A percentile compares a stretch with the other conserved stretches of the same genome.
phyloP scores from a whole-genome alignment of 2,888 invertebrate species.

The Eristalis tenax region DNA sequence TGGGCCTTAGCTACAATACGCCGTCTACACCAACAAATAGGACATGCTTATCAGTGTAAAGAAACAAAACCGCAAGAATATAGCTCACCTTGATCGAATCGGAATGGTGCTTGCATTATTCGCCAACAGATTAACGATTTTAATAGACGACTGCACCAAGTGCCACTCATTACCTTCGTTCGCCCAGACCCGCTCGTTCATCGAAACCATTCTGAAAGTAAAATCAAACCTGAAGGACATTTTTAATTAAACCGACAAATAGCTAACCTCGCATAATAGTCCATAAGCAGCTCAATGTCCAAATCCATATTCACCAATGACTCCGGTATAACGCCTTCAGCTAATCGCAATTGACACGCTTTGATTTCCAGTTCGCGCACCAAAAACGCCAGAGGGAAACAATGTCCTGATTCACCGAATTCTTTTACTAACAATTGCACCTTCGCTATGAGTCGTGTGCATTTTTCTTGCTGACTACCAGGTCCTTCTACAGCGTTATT shows the following conservation, averaged over 20 bases:
- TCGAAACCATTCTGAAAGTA: conserved; percentile 85
- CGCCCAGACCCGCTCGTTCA: conserved; percentile 93
- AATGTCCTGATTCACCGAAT: conserved; percentile 91
- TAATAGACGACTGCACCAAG: conserved; percentile 88
- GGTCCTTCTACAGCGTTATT: conserved; percentile 79
- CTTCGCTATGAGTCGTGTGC: conserved; percentile 88
- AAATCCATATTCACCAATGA: conserved; percentile 90
- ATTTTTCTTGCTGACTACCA: conserved; percentile 83
- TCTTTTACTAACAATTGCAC: conserved; percentile 89
- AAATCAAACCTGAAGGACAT: background rate
- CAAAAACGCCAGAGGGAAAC: conserved; percentile 94
- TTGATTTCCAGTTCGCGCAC: conserved; percentile 90
- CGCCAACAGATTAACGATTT: conserved; percentile 87
- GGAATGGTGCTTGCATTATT: conserved; percentile 84
- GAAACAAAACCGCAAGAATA: background rate
- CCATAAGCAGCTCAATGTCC: conserved; percentile 88
- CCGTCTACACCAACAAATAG: conserved; percentile 82
- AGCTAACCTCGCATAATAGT: conserved; percentile 87
- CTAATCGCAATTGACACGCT: conserved; percentile 87
- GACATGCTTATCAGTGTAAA: background rate
- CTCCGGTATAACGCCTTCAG: conserved; percentile 89
- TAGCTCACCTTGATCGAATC: conserved; percentile 78
- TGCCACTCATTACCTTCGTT: conserved; percentile 92
- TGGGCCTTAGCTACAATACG: conserved; percentile 87
- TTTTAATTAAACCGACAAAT: background rate